phyloP scores from a whole-genome alignment of 2,113 vertebrate genomes.

The Rhagologus leucostigma region DNA sequence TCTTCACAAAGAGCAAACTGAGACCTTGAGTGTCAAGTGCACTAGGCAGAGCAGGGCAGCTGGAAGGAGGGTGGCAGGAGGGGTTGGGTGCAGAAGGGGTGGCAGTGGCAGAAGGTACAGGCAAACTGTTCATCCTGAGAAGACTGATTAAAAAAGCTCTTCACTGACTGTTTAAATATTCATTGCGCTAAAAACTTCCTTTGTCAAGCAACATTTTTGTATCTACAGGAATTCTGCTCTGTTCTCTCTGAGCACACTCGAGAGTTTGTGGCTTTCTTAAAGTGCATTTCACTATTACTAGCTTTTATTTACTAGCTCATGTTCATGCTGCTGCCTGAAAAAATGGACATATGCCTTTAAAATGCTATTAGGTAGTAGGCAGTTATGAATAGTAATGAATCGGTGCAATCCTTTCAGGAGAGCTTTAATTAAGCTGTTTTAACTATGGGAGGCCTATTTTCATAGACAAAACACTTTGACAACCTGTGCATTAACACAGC shows the following conservation, averaged over 20 bases:
- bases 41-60: background rate
- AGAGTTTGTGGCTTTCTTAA: background rate
- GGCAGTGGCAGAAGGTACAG: background rate
- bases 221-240: background rate
- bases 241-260: background rate
- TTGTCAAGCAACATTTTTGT: background rate
- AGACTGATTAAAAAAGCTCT: background rate
- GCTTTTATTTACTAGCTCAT: background rate
- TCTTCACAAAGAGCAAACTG: background rate
- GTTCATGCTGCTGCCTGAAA: background rate
- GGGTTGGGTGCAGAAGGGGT: background rate
- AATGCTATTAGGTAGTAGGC: background rate
- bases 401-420: background rate
- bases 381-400: background rate
- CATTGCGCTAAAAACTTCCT: background rate
- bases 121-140: background rate
- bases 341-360: background rate
- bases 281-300: background rate
- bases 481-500: background rate
- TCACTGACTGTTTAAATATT: background rate
- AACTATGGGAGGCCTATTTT: background rate
- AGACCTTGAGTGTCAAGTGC: background rate
- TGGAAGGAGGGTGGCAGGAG: background rate
- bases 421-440: background rate
- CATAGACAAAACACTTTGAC: background rate